These are phyloP conservation scores for Theonella swinhoei DNA, from an alignment of 37 sponge, comb jelly and placozoan species.

Conservation along the genomic window DNA sequence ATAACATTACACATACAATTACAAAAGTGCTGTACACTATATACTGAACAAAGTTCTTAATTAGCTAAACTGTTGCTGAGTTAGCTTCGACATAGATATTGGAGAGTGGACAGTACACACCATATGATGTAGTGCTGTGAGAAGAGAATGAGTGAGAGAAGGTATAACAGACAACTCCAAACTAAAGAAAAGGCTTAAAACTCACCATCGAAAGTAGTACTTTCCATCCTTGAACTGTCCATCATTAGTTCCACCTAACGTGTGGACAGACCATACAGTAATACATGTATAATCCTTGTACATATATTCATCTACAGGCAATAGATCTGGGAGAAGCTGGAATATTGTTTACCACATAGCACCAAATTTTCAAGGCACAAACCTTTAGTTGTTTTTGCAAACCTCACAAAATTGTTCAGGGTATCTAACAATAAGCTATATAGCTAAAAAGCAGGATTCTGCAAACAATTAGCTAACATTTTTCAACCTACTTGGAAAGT, in stretches of 20 bases:
- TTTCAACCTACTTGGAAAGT: conserved; percentile 32
- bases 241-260: conserved; percentile 24
- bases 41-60: too few species aligned
- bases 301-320: neutral
- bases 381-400: too few species aligned
- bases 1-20: too few species aligned
- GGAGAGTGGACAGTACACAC: conserved; percentile 31
- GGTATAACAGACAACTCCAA: too few species aligned
- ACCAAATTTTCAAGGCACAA: too few species aligned
- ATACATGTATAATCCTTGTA: neutral
- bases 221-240: conserved; percentile 52
- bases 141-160: neutral
- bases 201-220: conserved; percentile 58
- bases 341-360: too few species aligned
- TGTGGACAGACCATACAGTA: neutral
- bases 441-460: too few species aligned
- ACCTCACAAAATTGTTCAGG: too few species aligned
- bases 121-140: conserved; percentile 33
- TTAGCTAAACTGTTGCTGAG: neutral
- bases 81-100: conserved; percentile 31
- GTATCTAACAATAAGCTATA: too few species aligned
- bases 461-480: too few species aligned
- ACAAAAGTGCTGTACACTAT: too few species aligned
- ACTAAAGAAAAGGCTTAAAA: neutral
- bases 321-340: too few species aligned